phyloP scores from a whole-genome alignment of 2,113 vertebrate species.

The Phoenicopterus ruber region DNA sequence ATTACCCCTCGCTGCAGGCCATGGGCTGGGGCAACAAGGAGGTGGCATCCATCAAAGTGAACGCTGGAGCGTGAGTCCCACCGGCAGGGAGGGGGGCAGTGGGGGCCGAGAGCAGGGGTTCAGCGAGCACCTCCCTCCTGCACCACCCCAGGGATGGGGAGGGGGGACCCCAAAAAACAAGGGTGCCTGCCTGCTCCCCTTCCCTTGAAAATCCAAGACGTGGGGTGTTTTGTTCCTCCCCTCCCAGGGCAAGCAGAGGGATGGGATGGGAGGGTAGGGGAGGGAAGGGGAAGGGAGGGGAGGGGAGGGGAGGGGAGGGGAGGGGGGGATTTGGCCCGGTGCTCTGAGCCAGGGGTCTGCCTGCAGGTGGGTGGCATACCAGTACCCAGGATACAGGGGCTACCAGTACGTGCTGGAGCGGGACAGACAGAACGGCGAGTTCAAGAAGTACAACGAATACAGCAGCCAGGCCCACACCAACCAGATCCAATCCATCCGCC shows the following conservation, averaged over 20 bases:
- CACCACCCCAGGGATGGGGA: background rate
- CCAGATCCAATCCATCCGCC: conserved; percentile 96
- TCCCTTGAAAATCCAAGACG: background rate
- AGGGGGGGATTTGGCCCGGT: background rate
- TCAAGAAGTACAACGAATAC: conserved; percentile 90
- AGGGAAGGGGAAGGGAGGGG: background rate
- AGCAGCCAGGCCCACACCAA: conserved; percentile 94
- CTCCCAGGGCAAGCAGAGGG: background rate
- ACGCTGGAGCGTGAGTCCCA: conserved; percentile 88
- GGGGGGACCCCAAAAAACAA: background rate
- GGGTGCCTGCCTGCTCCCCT: background rate
- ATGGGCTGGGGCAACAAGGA: conserved; percentile 97
- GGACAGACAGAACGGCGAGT: conserved; percentile 91
- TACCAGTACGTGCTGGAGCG: conserved; percentile 96
- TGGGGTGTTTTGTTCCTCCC: background rate
- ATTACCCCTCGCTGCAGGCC: conserved; percentile 93
- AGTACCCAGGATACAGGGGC: conserved; percentile 95
- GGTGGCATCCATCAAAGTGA: conserved; percentile 92
- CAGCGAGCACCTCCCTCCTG: background rate
- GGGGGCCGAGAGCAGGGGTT: background rate
- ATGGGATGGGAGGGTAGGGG: background rate
- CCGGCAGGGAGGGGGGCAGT: fast-evolving
- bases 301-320: background rate
- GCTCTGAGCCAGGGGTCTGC: background rate
- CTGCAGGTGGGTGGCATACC: conserved; percentile 93